A percentile compares a stretch with the other conserved stretches of the same genome.
Evolutionary conservation across 1,140 invertebrate species (phyloP).

Genomic region (Lithobius niger): DNA sequence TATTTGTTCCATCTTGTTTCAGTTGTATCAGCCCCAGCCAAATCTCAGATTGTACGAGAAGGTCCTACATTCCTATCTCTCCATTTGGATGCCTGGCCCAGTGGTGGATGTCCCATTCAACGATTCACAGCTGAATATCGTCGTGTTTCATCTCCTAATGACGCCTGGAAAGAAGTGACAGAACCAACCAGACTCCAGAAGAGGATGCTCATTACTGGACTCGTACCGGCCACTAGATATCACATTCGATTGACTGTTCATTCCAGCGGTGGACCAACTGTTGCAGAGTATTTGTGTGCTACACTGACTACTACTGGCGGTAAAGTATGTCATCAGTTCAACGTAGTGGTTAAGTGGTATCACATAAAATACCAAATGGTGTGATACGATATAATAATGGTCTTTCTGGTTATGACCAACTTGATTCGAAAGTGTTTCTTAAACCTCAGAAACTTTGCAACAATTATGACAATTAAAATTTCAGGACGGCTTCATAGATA

Average conservation of each 20-base stretch:
- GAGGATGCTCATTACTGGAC: conserved; percentile 76
- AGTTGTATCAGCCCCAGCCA: conserved; percentile 50
- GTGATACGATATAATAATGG: no score
- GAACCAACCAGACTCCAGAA: conserved; percentile 76
- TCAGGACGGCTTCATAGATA: no score
- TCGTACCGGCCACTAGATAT: conserved; percentile 88
- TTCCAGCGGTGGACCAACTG: conserved; percentile 87
- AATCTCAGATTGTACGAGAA: background rate
- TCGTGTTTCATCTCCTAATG: conserved; percentile 61
- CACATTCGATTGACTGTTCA: conserved; percentile 74
- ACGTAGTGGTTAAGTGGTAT: no score
- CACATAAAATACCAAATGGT: no score
- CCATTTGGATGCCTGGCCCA: conserved; percentile 81
- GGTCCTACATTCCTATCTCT: conserved; percentile 47
- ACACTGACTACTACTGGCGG: conserved; percentile 87
- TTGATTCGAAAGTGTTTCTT: no score
- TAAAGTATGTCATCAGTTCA: no score
- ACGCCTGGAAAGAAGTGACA: conserved; percentile 73
- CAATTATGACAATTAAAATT: no score
- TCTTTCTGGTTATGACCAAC: no score
- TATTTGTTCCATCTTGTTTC: no score
- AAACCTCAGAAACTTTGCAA: no score
- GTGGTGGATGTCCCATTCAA: conserved; percentile 87
- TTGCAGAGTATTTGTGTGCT: conserved; percentile 86
- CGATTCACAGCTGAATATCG: conserved; percentile 93